These are phyloP conservation scores for Papilio demoleus DNA, from an alignment of 2,888 invertebrate species.

Conservation along the genomic window DNA sequence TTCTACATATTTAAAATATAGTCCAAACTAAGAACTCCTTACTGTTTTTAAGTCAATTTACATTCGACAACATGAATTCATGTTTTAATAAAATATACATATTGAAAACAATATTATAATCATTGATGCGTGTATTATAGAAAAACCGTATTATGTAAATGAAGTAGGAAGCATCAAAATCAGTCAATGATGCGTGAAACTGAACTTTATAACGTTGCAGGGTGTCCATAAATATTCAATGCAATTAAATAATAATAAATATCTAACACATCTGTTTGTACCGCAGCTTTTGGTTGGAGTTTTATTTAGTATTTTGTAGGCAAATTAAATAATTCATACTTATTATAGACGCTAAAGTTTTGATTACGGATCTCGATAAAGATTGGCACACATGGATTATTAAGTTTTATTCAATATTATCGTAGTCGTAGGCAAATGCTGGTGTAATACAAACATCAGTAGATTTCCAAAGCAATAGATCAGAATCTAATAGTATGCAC, in stretches of 20 bases:
- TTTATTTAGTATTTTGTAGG: background rate
- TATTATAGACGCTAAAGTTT: too few relatives aligned
- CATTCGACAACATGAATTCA: background rate
- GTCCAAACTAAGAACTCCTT: too few relatives aligned
- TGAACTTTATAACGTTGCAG: background rate
- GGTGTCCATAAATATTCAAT: slow-evolving; percentile 8
- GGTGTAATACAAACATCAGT: background rate
- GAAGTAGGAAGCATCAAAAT: slow-evolving; percentile 22
- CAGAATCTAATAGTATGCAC: background rate
- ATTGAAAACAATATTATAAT: slow-evolving; percentile 2
- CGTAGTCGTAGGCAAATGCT: too few relatives aligned
- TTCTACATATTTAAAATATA: too few relatives aligned
- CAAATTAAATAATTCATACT: too few relatives aligned
- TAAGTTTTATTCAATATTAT: too few relatives aligned
- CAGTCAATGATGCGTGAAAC: slow-evolving; percentile 20
- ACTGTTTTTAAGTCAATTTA: too few relatives aligned
- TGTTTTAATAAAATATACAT: slow-evolving; percentile 4
- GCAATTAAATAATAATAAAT: slow-evolving; percentile 18
- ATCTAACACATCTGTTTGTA: slow-evolving; percentile 13
- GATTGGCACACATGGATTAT: too few relatives aligned
- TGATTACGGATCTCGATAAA: too few relatives aligned
- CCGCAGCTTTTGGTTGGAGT: background rate
- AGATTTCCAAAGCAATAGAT: background rate
- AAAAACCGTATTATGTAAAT: slow-evolving; percentile 18
- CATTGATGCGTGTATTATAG: background rate